Evolutionary conservation across 1,140 invertebrate species (phyloP), one percentile per base, ranked within the genome.

Genomic region (Scaptomyza hsui): DNA sequence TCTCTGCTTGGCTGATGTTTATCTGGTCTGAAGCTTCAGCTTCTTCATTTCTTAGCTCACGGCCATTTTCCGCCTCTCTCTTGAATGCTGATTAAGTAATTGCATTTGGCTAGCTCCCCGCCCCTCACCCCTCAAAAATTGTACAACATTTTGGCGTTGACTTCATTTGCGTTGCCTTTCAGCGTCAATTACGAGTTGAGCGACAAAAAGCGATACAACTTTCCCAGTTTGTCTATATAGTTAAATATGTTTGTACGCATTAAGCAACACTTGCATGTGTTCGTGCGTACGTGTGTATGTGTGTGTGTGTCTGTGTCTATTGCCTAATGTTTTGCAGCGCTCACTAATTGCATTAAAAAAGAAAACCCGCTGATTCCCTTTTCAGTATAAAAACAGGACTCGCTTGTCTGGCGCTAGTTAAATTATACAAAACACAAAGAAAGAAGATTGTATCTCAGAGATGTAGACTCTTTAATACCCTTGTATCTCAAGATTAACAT

Each of bases 271-370:
- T 19, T 26, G 19, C n/a, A 4, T 49, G n/a, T 44, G 37, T 24
- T n/a, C n/a, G 21, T 56, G 21, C 42, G 41, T 56, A 39, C 48
- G 39, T 69, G 49, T 52, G 39, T 51, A 16, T 55, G 67, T 49
- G 32, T 63, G 29, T 51, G 44, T 62, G 67, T 68, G 41, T 63
- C 52, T 72, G 62, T 73, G 64, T 79, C 16, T 67, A 45, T 60
- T 63, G 70, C 64, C 85, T 81, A 85, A 86, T 85, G 81, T 81
- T 85, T 80, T 86, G 63, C 80, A 81, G 73, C 61, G 61, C 62
- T 70, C 77, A 86, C 81, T 85, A 85, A 85, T 85, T 85, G 81
- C 82, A 85, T 85, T 86, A 85, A 85, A 85, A 85, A 85, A 76
- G 76, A 72, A 68, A 63, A 45, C 69, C 44, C 65, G 41, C 42